phyloP scores from a whole-genome alignment of 2,797 vertebrate species.

The Argentina silus region DNA sequence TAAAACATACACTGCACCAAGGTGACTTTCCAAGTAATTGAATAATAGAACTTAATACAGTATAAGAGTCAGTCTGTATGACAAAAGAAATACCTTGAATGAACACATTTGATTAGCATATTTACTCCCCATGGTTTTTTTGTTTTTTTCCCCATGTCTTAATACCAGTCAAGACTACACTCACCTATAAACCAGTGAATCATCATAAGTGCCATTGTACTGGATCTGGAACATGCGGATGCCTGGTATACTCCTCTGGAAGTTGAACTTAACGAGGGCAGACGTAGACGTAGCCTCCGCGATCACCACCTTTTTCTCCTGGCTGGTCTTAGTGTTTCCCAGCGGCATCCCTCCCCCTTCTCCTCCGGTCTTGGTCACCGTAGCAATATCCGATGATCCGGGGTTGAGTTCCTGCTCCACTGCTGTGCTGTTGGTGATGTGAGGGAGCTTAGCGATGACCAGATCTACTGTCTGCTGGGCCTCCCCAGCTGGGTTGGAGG shows the following conservation, averaged over 20 bases:
- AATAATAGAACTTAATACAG: conserved; percentile 53
- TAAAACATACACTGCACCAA: conserved; percentile 46
- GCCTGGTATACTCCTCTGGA: conserved; percentile 96
- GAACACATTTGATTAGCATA: conserved; percentile 35
- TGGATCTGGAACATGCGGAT: conserved; percentile 99
- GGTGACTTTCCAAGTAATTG: conserved; percentile 51
- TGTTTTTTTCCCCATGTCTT: conserved; percentile 31
- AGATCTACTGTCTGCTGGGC: conserved; percentile 92
- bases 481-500: conserved; percentile 96
- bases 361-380: conserved; percentile 90
- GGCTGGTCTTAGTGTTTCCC: conserved; percentile 87
- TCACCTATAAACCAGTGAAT: conserved; percentile 98
- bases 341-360: conserved; percentile 82
- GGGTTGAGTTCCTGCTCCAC: conserved; percentile 92
- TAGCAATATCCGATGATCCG: conserved; percentile 96
- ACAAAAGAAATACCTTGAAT: conserved; percentile 45
- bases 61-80: conserved; percentile 50
- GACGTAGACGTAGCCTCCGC: conserved; percentile 93
- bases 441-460: conserved; percentile 94
- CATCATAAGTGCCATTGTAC: conserved; percentile 98
- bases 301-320: conserved; percentile 92
- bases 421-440: conserved; percentile 91
- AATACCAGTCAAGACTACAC: conserved; percentile 22
- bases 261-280: conserved; percentile 93
- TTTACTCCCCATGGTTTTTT: conserved; percentile 19